These are phyloP conservation scores for Astropecten irregularis DNA, from an alignment of 53 echinoderm and acorn worm genomes.

Conservation along the genomic window DNA sequence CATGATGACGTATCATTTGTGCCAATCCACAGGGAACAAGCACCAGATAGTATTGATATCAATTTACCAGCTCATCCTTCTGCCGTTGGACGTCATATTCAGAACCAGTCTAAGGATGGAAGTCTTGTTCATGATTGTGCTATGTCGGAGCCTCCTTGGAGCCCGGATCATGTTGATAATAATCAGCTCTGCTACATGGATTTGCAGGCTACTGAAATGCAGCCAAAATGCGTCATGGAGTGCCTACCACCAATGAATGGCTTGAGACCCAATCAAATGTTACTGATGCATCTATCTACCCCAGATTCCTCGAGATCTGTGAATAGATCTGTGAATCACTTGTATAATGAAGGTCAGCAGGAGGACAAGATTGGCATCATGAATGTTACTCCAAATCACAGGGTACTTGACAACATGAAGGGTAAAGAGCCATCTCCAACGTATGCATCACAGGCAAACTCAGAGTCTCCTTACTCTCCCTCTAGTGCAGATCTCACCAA, in stretches of 20 bases:
- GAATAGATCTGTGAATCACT: background rate
- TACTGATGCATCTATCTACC: background rate
- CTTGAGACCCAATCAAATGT: background rate
- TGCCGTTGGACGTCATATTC: too few relatives aligned
- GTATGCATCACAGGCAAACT: slow-evolving; percentile 36
- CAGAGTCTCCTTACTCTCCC: slow-evolving; percentile 25
- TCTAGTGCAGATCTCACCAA: background rate
- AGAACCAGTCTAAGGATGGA: too few relatives aligned
- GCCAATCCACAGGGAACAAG: too few relatives aligned
- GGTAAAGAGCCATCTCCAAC: slow-evolving; percentile 36
- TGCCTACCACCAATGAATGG: slow-evolving; percentile 7
- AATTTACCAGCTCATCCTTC: too few relatives aligned
- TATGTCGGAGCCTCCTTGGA: too few relatives aligned
- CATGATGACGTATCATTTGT: background rate
- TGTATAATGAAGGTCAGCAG: background rate
- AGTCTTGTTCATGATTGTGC: too few relatives aligned
- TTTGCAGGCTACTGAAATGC: too few relatives aligned
- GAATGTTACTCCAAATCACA: slow-evolving; percentile 26
- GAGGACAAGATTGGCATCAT: background rate
- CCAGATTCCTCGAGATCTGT: background rate
- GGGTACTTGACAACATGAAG: background rate
- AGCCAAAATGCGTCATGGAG: too few relatives aligned
- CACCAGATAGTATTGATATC: too few relatives aligned
- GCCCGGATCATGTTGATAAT: too few relatives aligned
- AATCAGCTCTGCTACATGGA: too few relatives aligned